Conservation (phyloP, 2,888 invertebrate genomes). For the Tetropium fuscum region DNA sequence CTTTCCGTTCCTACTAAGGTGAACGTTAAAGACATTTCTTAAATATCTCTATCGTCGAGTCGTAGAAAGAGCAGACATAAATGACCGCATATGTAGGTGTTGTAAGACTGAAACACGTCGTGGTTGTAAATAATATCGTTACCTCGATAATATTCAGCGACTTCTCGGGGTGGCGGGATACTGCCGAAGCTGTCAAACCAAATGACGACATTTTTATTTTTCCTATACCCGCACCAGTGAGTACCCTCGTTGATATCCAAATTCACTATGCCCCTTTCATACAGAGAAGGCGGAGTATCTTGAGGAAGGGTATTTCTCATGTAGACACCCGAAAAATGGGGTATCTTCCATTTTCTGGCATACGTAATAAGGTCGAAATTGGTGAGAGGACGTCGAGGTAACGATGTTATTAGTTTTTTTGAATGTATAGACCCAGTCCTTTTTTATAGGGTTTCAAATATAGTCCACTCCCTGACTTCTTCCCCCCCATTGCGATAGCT, state of each 20-base stretch:
- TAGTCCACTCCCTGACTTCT: too few species aligned
- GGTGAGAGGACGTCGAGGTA: slow-evolving; percentile 30
- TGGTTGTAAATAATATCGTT: slow-evolving; percentile 16
- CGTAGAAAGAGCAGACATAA: slow-evolving; percentile 11
- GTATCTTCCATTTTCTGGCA: slow-evolving; percentile 28
- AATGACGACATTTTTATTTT: not conserved
- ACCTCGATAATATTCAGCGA: not conserved
- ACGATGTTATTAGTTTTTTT: too few species aligned
- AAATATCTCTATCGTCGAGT: not conserved
- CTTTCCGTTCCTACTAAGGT: not conserved
- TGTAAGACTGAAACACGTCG: not conserved
- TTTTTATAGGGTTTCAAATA: too few species aligned
- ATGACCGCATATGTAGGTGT: slow-evolving; percentile 16
- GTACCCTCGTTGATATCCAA: slow-evolving; percentile 19
- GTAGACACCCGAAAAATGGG: slow-evolving; percentile 36
- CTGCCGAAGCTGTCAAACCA: slow-evolving; percentile 23
- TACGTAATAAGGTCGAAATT: slow-evolving; percentile 34
- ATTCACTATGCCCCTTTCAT: slow-evolving; percentile 36
- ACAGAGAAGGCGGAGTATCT: slow-evolving; percentile 1
- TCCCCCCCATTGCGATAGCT: too few species aligned
- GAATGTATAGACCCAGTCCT: too few species aligned
- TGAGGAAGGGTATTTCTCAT: slow-evolving; percentile 33
- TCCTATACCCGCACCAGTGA: slow-evolving; percentile 24
- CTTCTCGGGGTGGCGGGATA: slow-evolving; percentile 13
- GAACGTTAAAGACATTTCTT: not conserved